Conservation (phyloP, 2,113 vertebrate species). For the Megaceryle maxima region DNA sequence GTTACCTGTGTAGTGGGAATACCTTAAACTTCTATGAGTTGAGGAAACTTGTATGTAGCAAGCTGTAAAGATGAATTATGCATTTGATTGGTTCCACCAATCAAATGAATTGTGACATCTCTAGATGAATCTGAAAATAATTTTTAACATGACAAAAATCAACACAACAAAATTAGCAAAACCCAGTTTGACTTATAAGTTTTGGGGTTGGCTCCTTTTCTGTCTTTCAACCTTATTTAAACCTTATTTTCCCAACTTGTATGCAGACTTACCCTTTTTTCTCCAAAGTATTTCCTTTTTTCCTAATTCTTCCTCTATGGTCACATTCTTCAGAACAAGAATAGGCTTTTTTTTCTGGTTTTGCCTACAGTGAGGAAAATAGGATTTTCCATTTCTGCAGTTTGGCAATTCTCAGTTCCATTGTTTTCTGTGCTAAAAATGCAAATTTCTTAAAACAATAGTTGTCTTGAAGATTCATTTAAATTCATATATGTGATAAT, state of each 20-base stretch:
- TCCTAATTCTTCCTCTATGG: neutral
- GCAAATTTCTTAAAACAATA: neutral
- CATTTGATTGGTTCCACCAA: neutral
- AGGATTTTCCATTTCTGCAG: neutral
- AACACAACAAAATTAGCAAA: neutral
- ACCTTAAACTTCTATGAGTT: neutral
- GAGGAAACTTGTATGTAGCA: neutral
- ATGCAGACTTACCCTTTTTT: neutral
- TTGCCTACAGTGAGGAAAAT: neutral
- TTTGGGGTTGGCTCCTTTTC: neutral
- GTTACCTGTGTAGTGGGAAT: neutral
- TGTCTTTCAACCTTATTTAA: neutral
- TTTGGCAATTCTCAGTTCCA: neutral
- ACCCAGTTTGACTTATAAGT: neutral
- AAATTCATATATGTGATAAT: neutral
- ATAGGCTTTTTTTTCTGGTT: neutral
- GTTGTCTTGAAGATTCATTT: neutral
- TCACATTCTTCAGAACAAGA: neutral
- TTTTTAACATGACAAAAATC: neutral
- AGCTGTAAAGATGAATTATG: neutral
- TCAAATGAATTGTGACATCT: neutral
- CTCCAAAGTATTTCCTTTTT: neutral
- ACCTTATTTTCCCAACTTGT: neutral
- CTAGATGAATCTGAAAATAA: neutral
- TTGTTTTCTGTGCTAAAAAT: neutral